A percentile compares a stretch with the other conserved stretches of the same genome.
Conservation (phyloP, 1,140 invertebrate genomes). For the Theocolax elegans region DNA sequence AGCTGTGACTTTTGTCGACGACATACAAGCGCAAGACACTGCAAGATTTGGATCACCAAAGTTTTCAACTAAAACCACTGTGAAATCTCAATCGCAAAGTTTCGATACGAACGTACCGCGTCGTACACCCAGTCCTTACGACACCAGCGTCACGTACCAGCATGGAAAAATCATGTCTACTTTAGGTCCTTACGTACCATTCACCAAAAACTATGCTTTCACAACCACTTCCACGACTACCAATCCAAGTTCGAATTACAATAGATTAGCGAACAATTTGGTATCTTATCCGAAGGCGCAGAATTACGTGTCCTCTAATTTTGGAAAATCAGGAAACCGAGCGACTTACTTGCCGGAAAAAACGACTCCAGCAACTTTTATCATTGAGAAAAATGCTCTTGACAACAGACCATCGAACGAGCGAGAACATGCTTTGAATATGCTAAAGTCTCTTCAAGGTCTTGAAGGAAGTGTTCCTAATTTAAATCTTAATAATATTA, state of each 20-base stretch:
- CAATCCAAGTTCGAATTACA: conserved; percentile 45
- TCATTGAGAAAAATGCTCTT: conserved; percentile 44
- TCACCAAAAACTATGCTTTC: conserved; percentile 62
- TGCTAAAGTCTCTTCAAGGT: conserved; percentile 61
- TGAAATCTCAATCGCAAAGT: conserved; percentile 36
- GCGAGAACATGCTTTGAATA: conserved; percentile 61
- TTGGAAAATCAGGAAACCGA: conserved; percentile 43
- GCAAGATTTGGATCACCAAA: conserved; percentile 25
- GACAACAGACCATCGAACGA: conserved; percentile 53
- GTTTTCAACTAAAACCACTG: conserved; percentile 39
- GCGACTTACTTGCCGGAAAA: conserved; percentile 59
- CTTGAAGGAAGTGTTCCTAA: conserved; percentile 54
- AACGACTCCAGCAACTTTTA: conserved; percentile 38
- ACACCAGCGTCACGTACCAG: conserved; percentile 57
- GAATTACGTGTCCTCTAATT: conserved; percentile 45
- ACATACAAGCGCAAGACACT: conserved; percentile 19
- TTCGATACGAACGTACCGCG: conserved; percentile 43
- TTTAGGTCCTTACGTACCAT: conserved; percentile 59
- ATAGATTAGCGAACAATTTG: conserved; percentile 45
- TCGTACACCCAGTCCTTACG: conserved; percentile 55
- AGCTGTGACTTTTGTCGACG: not conserved
- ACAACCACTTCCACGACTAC: conserved; percentile 53
- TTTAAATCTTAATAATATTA: conserved; percentile 44
- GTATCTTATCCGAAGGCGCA: conserved; percentile 43
- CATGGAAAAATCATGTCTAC: conserved; percentile 59